Conservation (phyloP, 92 coral and sea anemone species). For the Paramuricea clavata region DNA sequence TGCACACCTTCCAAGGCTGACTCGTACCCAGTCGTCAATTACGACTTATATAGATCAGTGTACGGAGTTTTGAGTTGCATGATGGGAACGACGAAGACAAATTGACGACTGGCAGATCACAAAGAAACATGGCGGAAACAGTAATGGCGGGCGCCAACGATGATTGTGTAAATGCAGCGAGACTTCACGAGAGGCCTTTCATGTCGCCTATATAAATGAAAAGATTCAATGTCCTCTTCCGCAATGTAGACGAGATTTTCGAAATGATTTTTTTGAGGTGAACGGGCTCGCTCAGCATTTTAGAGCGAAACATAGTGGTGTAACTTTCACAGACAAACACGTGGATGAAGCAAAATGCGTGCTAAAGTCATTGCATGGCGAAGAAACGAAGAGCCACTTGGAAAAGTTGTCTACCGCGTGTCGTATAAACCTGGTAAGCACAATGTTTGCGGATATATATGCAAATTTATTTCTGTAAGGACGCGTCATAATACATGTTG, state of each 20-base stretch:
- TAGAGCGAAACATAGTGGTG: constrained; percentile 20
- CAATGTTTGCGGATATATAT: not conserved
- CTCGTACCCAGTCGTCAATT: constrained; percentile 1
- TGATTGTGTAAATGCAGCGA: not conserved
- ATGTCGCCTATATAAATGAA: not conserved
- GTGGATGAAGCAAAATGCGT: not conserved
- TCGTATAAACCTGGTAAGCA: constrained; percentile 9
- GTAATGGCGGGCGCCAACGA: not conserved
- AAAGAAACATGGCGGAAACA: not conserved
- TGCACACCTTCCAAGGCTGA: no score
- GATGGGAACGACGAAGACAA: not conserved
- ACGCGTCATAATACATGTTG: no score
- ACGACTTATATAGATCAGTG: no score
- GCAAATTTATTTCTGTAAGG: no score
- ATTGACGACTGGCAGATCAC: not conserved
- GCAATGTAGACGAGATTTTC: not conserved
- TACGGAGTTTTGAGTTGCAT: not conserved
- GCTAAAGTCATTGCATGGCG: not conserved
- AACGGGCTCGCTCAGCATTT: constrained; percentile 46
- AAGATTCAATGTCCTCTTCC: constrained; percentile 34
- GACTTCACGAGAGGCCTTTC: not conserved
- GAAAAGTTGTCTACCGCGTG: not conserved
- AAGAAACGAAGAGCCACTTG: not conserved
- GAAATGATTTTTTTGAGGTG: constrained; percentile 38
- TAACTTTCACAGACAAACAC: constrained; percentile 8